Percentiles rank a stretch among this genome's conserved stretches.
phyloP scores from a whole-genome alignment of 2,113 vertebrate genomes.

The Oxyruncus cristatus region DNA sequence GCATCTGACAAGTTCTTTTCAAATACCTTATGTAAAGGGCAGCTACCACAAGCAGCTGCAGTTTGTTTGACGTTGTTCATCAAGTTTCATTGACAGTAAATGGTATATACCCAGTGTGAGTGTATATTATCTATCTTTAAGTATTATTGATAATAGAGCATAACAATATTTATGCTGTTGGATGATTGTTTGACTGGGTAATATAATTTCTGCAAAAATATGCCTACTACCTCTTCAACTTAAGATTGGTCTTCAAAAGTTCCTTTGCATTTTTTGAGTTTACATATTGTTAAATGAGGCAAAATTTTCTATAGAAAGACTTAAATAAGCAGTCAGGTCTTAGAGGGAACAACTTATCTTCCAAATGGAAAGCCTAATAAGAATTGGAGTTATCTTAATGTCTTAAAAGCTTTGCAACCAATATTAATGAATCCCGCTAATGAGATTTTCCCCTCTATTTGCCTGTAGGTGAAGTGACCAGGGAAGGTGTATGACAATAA shows the following conservation, averaged over 20 bases:
- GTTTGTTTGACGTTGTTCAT: background rate
- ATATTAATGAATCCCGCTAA: background rate
- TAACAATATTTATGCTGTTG: background rate
- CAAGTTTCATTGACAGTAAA: background rate
- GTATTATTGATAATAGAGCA: background rate
- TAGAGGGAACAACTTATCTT: background rate
- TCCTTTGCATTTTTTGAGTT: background rate
- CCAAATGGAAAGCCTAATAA: background rate
- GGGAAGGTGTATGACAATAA: background rate
- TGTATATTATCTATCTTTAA: background rate
- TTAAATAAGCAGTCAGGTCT: background rate
- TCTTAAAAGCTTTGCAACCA: background rate
- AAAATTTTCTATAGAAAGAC: background rate
- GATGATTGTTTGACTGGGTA: background rate
- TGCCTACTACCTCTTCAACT: background rate
- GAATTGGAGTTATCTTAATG: background rate
- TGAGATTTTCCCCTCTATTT: background rate
- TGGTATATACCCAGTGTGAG: background rate
- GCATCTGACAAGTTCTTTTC: background rate
- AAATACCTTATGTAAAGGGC: background rate
- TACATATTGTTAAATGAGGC: background rate
- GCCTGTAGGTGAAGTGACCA: background rate
- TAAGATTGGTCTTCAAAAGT: background rate
- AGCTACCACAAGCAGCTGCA: background rate
- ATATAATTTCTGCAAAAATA: background rate